Evolutionary conservation across 2,113 vertebrate genomes (phyloP), one percentile per base, ranked within the genome.

Genomic region (Thomomys bottae): DNA sequence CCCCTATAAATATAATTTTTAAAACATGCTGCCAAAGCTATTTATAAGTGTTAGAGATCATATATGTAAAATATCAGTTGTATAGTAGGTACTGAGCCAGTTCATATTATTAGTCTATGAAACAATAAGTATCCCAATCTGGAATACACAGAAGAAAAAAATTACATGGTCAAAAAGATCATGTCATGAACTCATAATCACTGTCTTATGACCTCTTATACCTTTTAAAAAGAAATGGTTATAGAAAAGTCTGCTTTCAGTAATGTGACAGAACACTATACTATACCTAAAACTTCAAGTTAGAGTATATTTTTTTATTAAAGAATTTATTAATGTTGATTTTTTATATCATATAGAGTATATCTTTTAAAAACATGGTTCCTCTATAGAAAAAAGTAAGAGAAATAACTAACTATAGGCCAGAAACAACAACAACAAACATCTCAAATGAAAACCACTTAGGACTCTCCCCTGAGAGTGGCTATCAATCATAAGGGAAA

Each of bases 391-490:
- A 73, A 79, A 79, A 79, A 87, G 34, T 36, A 78, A 92, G 23
- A 77, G 64, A 81, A 81, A 32, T 76, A 80, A 67, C 18, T 76
- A 0, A 67, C 18, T 76, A 0, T 79, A 61, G 45, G 49, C 49
- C 34, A 86, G 34, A 73, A 89, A 67, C 24, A 34, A 72, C 72
- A 34, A 66, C 45, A 49, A 49, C 45, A 79, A 84, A 72, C 73
- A 79, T 91, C 30, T 86, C 61, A 66, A 15, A 89, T 66, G 70
- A 66, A 82, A 76, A 87, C 71, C 42, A 66, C 24, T 85, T 17
- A 12, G 34, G 45, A 84, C 67, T 84, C 54, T 38, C 6, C 23
- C 17, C n/a, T 67, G 45, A 88, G 66, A 84, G 45, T 17, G 49
- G 11, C 23, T 49, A 23, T 38, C 5, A 72, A 3, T 78, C 8